Evolutionary conservation across 2,797 vertebrate species (phyloP).

Genomic region (Ceryle rudis): DNA sequence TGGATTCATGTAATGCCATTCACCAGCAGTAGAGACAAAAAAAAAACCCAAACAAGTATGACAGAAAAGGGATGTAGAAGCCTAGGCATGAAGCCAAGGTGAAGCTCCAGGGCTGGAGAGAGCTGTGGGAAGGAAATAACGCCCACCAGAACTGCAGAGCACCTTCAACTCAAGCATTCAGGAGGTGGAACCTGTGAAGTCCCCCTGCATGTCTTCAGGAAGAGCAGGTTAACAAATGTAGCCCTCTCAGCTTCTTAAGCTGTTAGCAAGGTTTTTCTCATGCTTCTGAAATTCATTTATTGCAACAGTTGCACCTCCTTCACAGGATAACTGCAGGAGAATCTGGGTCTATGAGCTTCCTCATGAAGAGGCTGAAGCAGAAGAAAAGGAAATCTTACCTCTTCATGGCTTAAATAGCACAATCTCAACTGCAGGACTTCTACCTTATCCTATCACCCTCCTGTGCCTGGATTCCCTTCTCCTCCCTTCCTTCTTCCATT

Average conservation of each 20-base stretch:
- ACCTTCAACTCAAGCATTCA: neutral
- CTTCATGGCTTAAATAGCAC: neutral
- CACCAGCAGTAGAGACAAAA: neutral
- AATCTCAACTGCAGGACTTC: neutral
- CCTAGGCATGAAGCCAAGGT: neutral
- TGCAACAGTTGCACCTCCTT: neutral
- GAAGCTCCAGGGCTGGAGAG: neutral
- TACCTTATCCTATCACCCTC: neutral
- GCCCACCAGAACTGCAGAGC: neutral
- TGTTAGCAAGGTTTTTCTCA: neutral
- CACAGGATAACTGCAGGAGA: neutral
- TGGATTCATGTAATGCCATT: fast-evolving
- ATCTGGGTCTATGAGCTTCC: neutral
- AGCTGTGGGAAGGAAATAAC: neutral
- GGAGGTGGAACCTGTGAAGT: neutral
- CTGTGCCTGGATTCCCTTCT: neutral
- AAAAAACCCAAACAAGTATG: neutral
- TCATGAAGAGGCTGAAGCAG: neutral
- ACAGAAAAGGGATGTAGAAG: neutral
- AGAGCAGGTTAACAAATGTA: neutral
- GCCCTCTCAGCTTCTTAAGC: neutral
- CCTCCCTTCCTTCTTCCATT: neutral
- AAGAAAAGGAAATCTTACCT: neutral
- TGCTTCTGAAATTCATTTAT: neutral
- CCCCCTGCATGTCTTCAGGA: fast-evolving